Evolutionary conservation across 2,797 vertebrate species (phyloP).

Genomic region (Neosalanx taihuensis): DNA sequence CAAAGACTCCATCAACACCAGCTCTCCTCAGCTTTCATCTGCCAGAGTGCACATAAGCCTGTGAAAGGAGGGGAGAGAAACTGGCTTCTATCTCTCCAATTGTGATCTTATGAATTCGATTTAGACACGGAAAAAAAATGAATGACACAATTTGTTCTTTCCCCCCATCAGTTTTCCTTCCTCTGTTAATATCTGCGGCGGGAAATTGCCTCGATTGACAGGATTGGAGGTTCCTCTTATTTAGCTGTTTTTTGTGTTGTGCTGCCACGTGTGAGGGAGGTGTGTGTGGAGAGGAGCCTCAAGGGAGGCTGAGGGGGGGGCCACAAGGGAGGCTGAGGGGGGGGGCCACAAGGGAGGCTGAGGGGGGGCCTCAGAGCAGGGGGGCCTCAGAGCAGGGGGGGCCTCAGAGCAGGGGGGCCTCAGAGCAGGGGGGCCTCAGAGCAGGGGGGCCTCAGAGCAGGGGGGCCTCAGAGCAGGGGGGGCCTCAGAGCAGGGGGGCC

Average conservation of each 20-base stretch:
- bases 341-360: no score
- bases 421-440: no score
- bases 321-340: no score
- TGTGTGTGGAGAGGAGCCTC: no score
- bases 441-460: no score
- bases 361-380: no score
- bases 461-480: no score
- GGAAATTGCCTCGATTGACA: conserved; percentile 75
- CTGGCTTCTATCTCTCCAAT: conserved; percentile 88
- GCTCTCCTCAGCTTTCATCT: conserved; percentile 96
- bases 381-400: no score
- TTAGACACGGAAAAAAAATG: conserved; percentile 86
- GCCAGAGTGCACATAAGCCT: conserved; percentile 92
- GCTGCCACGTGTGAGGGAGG: conserved; percentile 40
- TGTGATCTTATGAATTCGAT: conserved; percentile 96
- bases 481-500: no score
- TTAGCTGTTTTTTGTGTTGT: conserved; percentile 49
- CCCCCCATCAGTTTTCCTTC: conserved; percentile 61
- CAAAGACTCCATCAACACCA: conserved; percentile 87
- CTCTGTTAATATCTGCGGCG: conserved; percentile 72
- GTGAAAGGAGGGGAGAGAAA: conserved; percentile 82
- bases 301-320: conserved; percentile 52
- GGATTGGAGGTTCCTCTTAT: conserved; percentile 27
- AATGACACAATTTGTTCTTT: conserved; percentile 77
- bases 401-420: no score